phyloP scores from a whole-genome alignment of 2,113 vertebrate species.

The Oxygymnocypris stewartii region DNA sequence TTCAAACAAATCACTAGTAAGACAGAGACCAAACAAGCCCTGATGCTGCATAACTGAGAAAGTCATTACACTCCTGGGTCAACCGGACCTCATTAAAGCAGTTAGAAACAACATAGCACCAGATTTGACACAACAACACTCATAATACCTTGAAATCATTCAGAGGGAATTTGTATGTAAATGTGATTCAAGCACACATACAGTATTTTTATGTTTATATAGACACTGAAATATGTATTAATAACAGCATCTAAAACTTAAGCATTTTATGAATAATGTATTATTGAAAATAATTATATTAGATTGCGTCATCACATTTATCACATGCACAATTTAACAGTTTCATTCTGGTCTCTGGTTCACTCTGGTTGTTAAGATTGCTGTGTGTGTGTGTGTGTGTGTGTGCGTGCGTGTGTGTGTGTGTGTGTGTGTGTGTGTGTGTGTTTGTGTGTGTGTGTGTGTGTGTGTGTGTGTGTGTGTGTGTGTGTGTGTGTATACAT shows the following conservation, averaged over 20 bases:
- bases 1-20: conserved; percentile 11
- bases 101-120: background rate
- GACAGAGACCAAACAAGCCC: background rate
- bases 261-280: background rate
- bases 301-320: background rate
- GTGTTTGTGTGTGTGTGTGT: too few relatives aligned
- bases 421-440: too few relatives aligned
- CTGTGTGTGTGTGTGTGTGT: too few relatives aligned
- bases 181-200: background rate
- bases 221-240: background rate
- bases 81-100: background rate
- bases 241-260: background rate
- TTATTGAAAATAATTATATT: too few relatives aligned
- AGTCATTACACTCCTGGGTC: background rate
- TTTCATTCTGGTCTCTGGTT: background rate
- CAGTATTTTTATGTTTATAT: background rate
- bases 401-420: too few relatives aligned
- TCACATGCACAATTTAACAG: background rate
- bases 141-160: background rate
- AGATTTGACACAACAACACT: background rate
- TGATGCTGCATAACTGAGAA: background rate
- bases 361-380: background rate
- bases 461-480: too few relatives aligned
- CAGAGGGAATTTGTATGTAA: background rate
- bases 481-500: too few relatives aligned